Conservation (phyloP, 2,113 vertebrate genomes). For the Corythornis vintsioides region DNA sequence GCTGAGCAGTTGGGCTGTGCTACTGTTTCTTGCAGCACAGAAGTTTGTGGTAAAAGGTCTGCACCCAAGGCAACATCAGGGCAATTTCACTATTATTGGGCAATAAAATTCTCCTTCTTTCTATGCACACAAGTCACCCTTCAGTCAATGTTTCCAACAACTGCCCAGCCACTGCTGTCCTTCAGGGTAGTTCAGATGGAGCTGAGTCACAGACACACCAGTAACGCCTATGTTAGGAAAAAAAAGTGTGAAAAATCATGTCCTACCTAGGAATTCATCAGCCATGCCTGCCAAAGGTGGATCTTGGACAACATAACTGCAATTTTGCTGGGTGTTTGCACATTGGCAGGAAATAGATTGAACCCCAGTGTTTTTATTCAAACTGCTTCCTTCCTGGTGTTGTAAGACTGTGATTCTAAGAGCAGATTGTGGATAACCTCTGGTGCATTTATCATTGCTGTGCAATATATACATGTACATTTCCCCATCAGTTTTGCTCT, state of each 20-base stretch:
- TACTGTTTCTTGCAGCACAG: background rate
- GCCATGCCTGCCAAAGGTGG: background rate
- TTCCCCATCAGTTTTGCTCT: background rate
- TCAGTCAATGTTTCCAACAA: slow-evolving; percentile 1
- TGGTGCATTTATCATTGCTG: background rate
- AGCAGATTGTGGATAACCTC: background rate
- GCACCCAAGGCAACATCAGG: background rate
- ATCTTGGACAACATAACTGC: background rate
- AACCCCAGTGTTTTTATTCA: background rate
- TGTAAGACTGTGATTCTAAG: background rate
- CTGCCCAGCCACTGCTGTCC: background rate
- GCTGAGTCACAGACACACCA: background rate
- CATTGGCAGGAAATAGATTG: background rate
- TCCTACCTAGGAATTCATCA: background rate
- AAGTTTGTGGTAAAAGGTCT: background rate
- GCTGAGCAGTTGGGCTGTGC: background rate
- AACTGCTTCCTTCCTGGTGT: background rate
- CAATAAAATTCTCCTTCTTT: slow-evolving; percentile 10
- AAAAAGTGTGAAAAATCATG: background rate
- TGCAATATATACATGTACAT: background rate
- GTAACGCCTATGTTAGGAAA: background rate
- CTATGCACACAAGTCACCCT: background rate
- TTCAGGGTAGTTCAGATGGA: background rate
- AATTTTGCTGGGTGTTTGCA: slow-evolving; percentile 12
- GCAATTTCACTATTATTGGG: slow-evolving; percentile 33